phyloP scores from a whole-genome alignment of 2,797 vertebrate genomes.

The Alcedo atthis region DNA sequence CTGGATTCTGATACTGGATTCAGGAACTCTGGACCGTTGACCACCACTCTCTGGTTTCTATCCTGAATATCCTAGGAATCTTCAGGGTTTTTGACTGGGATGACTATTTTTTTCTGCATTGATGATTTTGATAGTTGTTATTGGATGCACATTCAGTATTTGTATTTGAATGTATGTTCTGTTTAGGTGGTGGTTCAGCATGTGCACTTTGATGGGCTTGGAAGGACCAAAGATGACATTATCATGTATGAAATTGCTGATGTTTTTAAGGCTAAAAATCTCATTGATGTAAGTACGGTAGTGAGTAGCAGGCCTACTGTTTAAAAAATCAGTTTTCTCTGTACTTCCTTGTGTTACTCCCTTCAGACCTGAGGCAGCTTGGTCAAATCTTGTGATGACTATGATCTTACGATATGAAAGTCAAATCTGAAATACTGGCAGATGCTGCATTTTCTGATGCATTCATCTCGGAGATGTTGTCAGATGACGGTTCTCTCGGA shows the following conservation, averaged over 20 bases:
- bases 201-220: constrained; percentile 93
- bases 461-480: not conserved
- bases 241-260: constrained; percentile 92
- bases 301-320: not conserved
- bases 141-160: not conserved
- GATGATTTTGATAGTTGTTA: accelerated
- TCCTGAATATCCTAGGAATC: not conserved
- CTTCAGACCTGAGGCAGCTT: not conserved
- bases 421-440: not conserved
- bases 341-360: not conserved
- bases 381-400: not conserved
- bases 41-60: too few species aligned
- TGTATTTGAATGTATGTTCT: not conserved
- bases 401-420: not conserved
- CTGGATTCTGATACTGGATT: too few species aligned
- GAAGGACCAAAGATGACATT: constrained; percentile 94
- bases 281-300: constrained; percentile 88
- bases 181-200: constrained; percentile 93
- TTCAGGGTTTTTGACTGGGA: not conserved
- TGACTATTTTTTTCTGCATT: not conserved
- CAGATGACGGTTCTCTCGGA: not conserved
- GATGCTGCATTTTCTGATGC: not conserved
- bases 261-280: constrained; percentile 93
- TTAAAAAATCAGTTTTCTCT: not conserved
- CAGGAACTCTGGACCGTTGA: too few species aligned